These are phyloP conservation scores for Habropoda laboriosa DNA, from an alignment of 1,140 invertebrate species.

Conservation along the genomic window DNA sequence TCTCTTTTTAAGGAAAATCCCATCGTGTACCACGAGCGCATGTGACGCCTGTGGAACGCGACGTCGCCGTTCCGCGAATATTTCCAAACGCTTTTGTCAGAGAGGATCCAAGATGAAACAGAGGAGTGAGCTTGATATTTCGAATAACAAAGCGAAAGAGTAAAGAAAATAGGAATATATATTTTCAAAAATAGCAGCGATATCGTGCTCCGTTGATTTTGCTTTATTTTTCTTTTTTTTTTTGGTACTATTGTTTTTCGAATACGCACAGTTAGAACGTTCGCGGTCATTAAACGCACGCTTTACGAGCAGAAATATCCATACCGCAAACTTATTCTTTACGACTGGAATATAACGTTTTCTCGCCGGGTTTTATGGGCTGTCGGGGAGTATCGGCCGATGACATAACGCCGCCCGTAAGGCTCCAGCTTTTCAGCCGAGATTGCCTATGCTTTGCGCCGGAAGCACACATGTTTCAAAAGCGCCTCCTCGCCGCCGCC, in stretches of 20 bases:
- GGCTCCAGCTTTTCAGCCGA: conserved; percentile 37
- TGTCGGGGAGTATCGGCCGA: conserved; percentile 40
- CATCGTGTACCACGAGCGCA: neutral
- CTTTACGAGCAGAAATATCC: conserved; percentile 8
- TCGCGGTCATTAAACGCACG: too few relatives aligned
- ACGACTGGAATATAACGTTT: conserved; percentile 5
- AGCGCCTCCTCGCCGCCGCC: conserved; percentile 17
- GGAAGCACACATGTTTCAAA: conserved; percentile 58
- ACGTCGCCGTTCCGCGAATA: neutral
- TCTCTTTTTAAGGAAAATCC: conserved; percentile 26
- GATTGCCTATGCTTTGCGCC: conserved; percentile 49
- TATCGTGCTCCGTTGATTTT: too few relatives aligned
- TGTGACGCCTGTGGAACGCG: neutral
- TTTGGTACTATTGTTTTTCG: neutral
- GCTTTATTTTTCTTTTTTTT: neutral
- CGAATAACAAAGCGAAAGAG: neutral
- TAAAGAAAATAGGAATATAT: neutral
- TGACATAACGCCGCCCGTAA: conserved; percentile 45
- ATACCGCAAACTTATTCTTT: conserved; percentile 15
- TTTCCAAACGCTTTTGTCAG: neutral
- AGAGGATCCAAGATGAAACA: neutral
- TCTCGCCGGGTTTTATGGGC: conserved; percentile 23
- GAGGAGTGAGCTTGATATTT: too few relatives aligned
- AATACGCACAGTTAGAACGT: too few relatives aligned
- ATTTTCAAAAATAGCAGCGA: neutral